These are phyloP conservation scores for Botrylloides violaceus DNA, from an alignment of 23 tunicate species.

Conservation along the genomic window DNA sequence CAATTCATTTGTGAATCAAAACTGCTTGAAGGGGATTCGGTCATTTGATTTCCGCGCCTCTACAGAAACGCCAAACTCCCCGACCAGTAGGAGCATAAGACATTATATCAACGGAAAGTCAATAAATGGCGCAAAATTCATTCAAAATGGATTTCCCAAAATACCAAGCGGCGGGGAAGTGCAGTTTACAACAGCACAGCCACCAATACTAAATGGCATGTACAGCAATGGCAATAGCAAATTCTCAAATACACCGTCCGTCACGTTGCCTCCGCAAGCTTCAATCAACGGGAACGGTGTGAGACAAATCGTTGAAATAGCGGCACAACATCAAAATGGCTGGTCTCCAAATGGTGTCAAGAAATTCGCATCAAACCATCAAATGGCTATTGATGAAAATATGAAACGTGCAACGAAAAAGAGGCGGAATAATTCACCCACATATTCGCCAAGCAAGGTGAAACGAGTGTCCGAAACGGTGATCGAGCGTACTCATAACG, in stretches of 20 bases:
- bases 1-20: not conserved
- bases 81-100: not conserved
- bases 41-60: not conserved
- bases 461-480: not conserved
- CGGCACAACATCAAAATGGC: not conserved
- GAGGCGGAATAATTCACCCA: not conserved
- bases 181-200: not conserved
- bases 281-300: not conserved
- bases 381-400: not conserved
- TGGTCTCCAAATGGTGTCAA: conserved; percentile 11
- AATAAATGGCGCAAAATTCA: not conserved
- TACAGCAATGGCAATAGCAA: not conserved
- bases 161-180: not conserved
- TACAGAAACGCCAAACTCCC: not conserved
- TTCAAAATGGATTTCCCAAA: not conserved
- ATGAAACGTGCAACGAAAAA: not conserved
- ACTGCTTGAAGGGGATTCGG: not conserved
- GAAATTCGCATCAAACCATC: not conserved
- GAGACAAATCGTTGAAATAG: not conserved
- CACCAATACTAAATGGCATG: not conserved
- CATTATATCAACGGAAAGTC: not conserved
- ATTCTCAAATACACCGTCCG: not conserved
- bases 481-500: not conserved
- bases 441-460: not conserved
- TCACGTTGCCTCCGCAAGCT: not conserved